Evolutionary conservation across 2,888 invertebrate genomes (phyloP).

Genomic region (Phasia obesa): DNA sequence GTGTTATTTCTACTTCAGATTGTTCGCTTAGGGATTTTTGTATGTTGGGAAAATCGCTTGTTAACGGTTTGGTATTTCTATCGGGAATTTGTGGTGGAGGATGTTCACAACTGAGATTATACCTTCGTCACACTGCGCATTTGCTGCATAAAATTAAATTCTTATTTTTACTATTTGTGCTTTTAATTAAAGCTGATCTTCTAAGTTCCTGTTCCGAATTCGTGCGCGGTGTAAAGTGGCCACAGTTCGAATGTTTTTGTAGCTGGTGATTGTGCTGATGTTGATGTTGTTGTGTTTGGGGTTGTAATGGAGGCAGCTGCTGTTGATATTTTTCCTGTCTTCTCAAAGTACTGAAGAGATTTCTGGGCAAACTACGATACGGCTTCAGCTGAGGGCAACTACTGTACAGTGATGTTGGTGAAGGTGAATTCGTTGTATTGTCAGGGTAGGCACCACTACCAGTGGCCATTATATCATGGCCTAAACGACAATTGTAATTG

Average conservation of each 20-base stretch:
- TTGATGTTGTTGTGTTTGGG: conserved; percentile 53
- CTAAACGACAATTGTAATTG: conserved; percentile 69
- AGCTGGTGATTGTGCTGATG: conserved; percentile 59
- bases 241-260: conserved; percentile 55
- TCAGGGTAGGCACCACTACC: conserved; percentile 74
- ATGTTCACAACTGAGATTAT: conserved; percentile 79
- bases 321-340: conserved; percentile 59
- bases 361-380: conserved; percentile 69
- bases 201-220: conserved; percentile 71
- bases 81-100: conserved; percentile 73
- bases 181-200: conserved; percentile 67
- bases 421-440: conserved; percentile 75
- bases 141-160: conserved; percentile 79
- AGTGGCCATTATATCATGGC: conserved; percentile 78
- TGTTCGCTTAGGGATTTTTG: conserved; percentile 52
- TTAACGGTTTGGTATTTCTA: conserved; percentile 7
- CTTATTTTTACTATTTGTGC: conserved; percentile 68
- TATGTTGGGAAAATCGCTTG: conserved; percentile 23
- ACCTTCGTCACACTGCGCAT: conserved; percentile 82
- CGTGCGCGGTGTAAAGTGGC: conserved; percentile 42
- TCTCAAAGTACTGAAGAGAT: conserved; percentile 65
- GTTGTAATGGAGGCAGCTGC: conserved; percentile 1
- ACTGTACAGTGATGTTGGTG: conserved; percentile 79
- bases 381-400: conserved; percentile 80
- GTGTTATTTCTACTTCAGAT: conserved; percentile 66